phyloP scores from a whole-genome alignment of 2,797 vertebrate genomes.

The Todus mexicanus region DNA sequence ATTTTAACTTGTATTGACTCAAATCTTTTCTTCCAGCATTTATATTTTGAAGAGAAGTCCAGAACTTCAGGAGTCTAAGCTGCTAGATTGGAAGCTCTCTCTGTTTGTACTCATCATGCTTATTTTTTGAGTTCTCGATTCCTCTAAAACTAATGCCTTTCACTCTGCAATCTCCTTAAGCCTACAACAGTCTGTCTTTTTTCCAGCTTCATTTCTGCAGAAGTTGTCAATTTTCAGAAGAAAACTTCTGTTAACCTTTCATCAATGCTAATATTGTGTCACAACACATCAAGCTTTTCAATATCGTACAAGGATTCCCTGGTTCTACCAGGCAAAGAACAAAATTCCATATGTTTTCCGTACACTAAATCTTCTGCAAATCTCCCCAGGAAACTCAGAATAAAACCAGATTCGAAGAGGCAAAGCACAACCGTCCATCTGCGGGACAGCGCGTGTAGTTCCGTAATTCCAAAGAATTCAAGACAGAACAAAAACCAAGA shows the following conservation, averaged over 20 bases:
- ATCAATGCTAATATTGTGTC: neutral
- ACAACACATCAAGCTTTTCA: neutral
- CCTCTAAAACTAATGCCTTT: neutral
- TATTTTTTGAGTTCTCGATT: neutral
- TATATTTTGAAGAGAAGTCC: neutral
- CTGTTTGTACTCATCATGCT: neutral
- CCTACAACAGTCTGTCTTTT: neutral
- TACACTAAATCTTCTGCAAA: neutral
- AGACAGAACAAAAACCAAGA: slow-evolving; percentile 27
- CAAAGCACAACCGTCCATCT: neutral
- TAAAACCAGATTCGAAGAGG: slow-evolving; percentile 13
- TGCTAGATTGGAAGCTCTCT: neutral
- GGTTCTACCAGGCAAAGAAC: neutral
- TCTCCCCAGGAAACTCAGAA: neutral
- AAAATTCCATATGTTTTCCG: neutral
- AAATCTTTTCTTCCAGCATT: neutral
- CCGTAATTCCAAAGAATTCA: neutral
- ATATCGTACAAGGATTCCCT: neutral
- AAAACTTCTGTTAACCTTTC: neutral
- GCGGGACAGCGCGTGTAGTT: neutral
- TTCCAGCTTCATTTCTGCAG: neutral
- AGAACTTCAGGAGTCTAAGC: neutral
- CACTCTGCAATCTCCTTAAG: neutral
- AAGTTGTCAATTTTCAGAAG: neutral
- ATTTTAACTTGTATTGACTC: neutral